Base-by-base conservation (phyloP, 2,888 invertebrate species). In the Pinctada fucata region DNA sequence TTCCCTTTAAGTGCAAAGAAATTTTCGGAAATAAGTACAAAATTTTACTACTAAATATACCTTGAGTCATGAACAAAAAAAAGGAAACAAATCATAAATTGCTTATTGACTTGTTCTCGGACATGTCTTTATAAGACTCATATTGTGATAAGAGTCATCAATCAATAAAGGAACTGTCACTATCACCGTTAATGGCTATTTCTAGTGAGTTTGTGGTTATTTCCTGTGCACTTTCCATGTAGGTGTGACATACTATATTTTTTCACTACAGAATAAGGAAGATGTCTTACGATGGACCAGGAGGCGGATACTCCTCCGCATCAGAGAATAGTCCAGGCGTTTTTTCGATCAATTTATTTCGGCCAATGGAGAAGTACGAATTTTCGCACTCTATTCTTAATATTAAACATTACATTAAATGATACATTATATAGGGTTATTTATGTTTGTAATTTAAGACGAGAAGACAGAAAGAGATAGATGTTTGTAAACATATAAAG, bases 291-390 rank as follows among this genome's bases (percentile, higher is more conserved):
- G 87, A 90, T 76, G 89, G 88, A n/a, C 88, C 91, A 5, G 88
- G 85, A 3, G 92, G 89, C 0, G 88, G 82, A 69, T 92, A 92
- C 82, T 76, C 86, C 3, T 80, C 88, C 10, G 92, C 92, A 0
- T 85, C 91, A 4, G 84, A 86, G 13, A 91, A 91, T 79, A 79
- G 89, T 68, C 91, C 92, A 2, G 92, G 92, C 4, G 84, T 85
- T 5, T 91, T 91, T 83, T 90, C 87, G 76, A 88, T 90, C 58
- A 91, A 92, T 81, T 82, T 86, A 0, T 81, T 83, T 67, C 76
- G 90, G 72, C 88, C 88, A 58, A 79, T 82, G 64, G 83, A 87
- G 51, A 84, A 82, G 90, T 91, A 83, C 86, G 51, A 4, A 31
- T 31, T 51, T 8, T 49, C 8, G 50, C 16, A 70, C n/a, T 49